Conservation (phyloP, 2,888 invertebrate species). For the Dexiosoma caninum region DNA sequence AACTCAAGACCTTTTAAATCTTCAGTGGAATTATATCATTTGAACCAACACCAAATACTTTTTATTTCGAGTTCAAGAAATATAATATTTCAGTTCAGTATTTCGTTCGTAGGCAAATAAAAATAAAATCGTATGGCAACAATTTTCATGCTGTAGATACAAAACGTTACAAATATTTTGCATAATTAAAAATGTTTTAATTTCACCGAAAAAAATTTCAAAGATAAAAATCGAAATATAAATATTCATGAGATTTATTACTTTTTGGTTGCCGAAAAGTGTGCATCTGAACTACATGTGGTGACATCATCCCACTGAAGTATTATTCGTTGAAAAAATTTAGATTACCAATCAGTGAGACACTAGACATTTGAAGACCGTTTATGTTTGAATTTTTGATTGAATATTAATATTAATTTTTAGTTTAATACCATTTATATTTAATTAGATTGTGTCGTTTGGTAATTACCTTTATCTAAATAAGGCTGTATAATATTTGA, state of each 20-base stretch:
- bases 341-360: neutral
- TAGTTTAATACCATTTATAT: slow-evolving; percentile 6
- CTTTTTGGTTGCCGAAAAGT: slow-evolving; percentile 18
- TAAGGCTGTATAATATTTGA: slow-evolving; percentile 8
- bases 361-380: neutral
- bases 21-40: too few species aligned
- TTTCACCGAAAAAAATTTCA: slow-evolving; percentile 40
- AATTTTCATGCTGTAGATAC: neutral
- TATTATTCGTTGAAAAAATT: neutral
- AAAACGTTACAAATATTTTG: slow-evolving; percentile 51
- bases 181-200: slow-evolving; percentile 44
- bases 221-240: slow-evolving; percentile 13
- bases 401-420: slow-evolving; percentile 31
- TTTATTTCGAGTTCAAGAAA: too few species aligned
- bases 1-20: too few species aligned
- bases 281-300: neutral
- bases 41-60: too few species aligned
- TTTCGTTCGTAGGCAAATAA: too few species aligned
- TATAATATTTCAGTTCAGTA: too few species aligned
- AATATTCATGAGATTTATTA: slow-evolving; percentile 49
- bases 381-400: slow-evolving; percentile 33
- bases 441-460: neutral
- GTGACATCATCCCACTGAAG: slow-evolving; percentile 36
- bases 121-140: neutral
- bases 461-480: slow-evolving; percentile 11